phyloP scores from a whole-genome alignment of 2,113 vertebrate species.

The Prunella himalayana region DNA sequence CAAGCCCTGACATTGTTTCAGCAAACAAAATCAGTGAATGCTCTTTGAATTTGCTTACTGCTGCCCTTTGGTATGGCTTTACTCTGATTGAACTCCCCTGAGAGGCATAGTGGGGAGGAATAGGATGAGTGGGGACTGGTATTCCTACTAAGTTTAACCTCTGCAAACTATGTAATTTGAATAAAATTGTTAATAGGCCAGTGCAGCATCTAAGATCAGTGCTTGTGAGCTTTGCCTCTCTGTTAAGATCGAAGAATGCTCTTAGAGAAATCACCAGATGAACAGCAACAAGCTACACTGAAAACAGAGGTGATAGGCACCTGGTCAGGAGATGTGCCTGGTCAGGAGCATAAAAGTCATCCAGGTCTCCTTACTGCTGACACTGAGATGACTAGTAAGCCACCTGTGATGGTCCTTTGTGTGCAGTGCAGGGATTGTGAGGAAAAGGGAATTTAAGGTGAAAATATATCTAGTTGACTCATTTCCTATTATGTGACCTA shows the following conservation, averaged over 20 bases:
- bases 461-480: background rate
- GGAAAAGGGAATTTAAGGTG: background rate
- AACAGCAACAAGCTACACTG: background rate
- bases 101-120: background rate
- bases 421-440: background rate
- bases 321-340: background rate
- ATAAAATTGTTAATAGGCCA: background rate
- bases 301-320: background rate
- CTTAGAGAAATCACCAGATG: background rate
- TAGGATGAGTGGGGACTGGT: accelerated
- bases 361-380: background rate
- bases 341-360: background rate
- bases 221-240: background rate
- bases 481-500: background rate
- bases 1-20: background rate
- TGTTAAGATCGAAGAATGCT: background rate
- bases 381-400: background rate
- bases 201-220: background rate
- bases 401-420: background rate
- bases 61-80: background rate
- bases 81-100: background rate
- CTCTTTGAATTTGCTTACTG: background rate
- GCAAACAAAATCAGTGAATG: background rate
- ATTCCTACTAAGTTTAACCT: background rate
- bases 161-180: background rate